Conservation (phyloP, 2,888 invertebrate species). For the Vandiemenella viatica region DNA sequence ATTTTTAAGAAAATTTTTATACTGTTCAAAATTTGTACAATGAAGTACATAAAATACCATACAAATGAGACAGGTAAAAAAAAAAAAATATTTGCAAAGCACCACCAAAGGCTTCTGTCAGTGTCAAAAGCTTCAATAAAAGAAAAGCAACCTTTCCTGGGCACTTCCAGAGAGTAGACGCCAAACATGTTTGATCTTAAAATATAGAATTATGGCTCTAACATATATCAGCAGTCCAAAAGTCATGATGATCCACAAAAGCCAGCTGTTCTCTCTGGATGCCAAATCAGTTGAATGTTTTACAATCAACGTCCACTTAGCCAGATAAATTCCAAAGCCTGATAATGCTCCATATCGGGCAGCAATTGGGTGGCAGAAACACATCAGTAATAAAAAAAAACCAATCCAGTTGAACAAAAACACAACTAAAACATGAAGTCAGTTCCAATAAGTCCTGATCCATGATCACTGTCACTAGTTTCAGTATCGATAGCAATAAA, state of each 20-base stretch:
- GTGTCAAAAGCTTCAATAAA: no score
- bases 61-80: no score
- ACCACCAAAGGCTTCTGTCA: no score
- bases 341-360: slow-evolving; percentile 84
- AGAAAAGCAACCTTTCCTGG: slow-evolving; percentile 74
- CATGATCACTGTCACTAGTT: slow-evolving; percentile 53
- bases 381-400: slow-evolving; percentile 76
- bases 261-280: slow-evolving; percentile 76
- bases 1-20: no score
- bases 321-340: slow-evolving; percentile 81
- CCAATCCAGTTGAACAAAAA: slow-evolving; percentile 92
- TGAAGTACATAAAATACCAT: no score
- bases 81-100: no score
- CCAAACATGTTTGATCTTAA: slow-evolving; percentile 82
- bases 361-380: slow-evolving; percentile 87
- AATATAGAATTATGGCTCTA: slow-evolving; percentile 72
- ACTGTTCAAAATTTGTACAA: no score
- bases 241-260: slow-evolving; percentile 86
- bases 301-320: slow-evolving; percentile 90
- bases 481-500: slow-evolving; percentile 66
- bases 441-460: slow-evolving; percentile 72
- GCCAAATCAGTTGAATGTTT: slow-evolving; percentile 80
- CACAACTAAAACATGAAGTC: slow-evolving; percentile 58
- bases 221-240: slow-evolving; percentile 77
- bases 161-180: slow-evolving; percentile 70